phyloP scores from a whole-genome alignment of 2,888 invertebrate genomes.

The Trachelus stipa region DNA sequence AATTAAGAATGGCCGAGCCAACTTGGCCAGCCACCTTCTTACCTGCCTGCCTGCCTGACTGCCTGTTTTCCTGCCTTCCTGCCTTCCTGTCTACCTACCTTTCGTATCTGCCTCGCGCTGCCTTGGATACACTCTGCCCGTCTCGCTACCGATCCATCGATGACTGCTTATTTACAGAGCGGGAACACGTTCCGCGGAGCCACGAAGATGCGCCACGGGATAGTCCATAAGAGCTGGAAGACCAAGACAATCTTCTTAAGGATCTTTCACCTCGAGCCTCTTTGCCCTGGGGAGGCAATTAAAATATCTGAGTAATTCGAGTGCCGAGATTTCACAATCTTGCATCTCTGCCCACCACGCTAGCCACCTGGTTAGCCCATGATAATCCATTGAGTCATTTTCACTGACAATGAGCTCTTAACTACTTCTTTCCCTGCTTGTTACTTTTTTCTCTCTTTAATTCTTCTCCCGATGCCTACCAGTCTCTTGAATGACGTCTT shows the following conservation, averaged over 20 bases:
- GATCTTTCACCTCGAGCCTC: conserved; percentile 5
- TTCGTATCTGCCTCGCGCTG: background rate
- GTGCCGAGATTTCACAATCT: conserved; percentile 20
- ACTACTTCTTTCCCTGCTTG: background rate
- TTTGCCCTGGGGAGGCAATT: conserved; percentile 51
- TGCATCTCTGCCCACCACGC: background rate
- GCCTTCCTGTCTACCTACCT: conserved; percentile 2
- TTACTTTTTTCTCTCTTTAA: background rate
- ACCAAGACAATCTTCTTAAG: conserved; percentile 2
- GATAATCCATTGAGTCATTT: background rate
- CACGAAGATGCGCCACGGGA: conserved; percentile 44
- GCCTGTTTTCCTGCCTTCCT: conserved; percentile 1
- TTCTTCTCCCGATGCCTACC: background rate
- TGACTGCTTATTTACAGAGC: conserved; percentile 62
- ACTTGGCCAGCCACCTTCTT: background rate
- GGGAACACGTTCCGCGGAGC: conserved; percentile 48
- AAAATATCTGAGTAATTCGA: conserved; percentile 59
- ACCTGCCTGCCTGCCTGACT: background rate
- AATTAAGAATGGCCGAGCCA: conserved; percentile 51
- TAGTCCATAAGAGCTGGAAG: conserved; percentile 23
- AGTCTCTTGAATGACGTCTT: background rate
- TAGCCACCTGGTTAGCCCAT: background rate
- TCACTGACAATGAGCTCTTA: background rate
- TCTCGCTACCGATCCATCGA: conserved; percentile 51
- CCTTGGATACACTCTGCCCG: background rate